Conservation (phyloP, 2,113 vertebrate species). For the Oncorhynchus keta region DNA sequence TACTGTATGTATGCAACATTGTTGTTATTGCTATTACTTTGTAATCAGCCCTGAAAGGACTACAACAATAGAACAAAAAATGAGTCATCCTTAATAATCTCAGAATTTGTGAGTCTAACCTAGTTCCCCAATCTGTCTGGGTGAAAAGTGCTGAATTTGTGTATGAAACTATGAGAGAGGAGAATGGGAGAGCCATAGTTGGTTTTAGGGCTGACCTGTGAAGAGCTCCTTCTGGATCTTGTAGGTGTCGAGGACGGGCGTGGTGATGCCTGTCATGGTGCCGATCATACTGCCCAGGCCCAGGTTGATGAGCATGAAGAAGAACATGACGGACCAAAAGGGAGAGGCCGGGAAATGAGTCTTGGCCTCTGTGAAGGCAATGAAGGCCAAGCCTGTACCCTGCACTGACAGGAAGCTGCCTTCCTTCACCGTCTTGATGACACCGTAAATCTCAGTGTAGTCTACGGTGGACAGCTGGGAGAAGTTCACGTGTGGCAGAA, state of each 20-base stretch:
- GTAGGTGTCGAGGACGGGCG: slow-evolving; percentile 94
- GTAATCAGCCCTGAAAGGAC: neutral
- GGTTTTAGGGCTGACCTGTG: slow-evolving; percentile 81
- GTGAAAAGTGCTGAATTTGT: slow-evolving; percentile 20
- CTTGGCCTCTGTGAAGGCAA: slow-evolving; percentile 98
- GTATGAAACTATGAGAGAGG: neutral
- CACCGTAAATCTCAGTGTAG: slow-evolving; percentile 90
- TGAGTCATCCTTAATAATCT: no score
- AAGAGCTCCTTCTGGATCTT: slow-evolving; percentile 95
- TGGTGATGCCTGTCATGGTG: slow-evolving; percentile 98
- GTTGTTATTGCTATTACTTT: neutral
- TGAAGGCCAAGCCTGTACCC: slow-evolving; percentile 96
- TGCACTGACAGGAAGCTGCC: slow-evolving; percentile 86
- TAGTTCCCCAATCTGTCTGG: no score
- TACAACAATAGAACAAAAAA: no score
- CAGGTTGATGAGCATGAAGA: slow-evolving; percentile 98
- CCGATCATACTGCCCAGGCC: slow-evolving; percentile 98
- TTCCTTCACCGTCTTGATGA: slow-evolving; percentile 92
- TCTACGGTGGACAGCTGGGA: slow-evolving; percentile 88
- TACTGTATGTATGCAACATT: neutral
- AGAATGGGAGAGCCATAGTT: no score
- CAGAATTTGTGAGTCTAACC: no score
- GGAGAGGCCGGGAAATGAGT: slow-evolving; percentile 96
- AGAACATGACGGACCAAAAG: slow-evolving; percentile 98
- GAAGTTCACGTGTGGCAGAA: slow-evolving; percentile 94